Percentiles rank a stretch among this genome's conserved stretches.
phyloP scores from a whole-genome alignment of 1,140 invertebrate genomes.

The Heterodera schachtii region DNA sequence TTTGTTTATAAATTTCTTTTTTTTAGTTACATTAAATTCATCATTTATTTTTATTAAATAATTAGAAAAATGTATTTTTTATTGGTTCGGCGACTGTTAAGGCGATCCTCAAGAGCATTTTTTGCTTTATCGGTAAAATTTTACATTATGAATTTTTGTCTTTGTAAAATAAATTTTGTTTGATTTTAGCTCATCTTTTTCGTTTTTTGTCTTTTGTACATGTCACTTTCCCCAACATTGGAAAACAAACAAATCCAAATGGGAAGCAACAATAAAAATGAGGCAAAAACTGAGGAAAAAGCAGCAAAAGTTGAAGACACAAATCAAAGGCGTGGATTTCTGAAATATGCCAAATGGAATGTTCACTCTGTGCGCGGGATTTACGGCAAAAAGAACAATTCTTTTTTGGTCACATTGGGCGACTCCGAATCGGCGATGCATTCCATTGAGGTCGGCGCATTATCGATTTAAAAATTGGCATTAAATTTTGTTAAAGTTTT shows the following conservation, averaged over 20 bases:
- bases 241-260: constrained; percentile 10
- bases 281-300: neutral
- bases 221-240: constrained; percentile 13
- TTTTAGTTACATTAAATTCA: neutral
- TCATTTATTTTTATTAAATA: neutral
- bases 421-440: constrained; percentile 15
- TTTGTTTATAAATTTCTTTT: neutral
- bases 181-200: constrained; percentile 27
- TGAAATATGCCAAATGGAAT: constrained; percentile 11
- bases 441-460: constrained; percentile 14
- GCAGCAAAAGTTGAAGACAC: neutral
- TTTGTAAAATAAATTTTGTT: neutral
- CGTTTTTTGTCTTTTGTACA: constrained; percentile 23
- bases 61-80: constrained; percentile 8
- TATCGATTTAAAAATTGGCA: neutral
- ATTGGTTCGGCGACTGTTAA: constrained; percentile 5
- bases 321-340: neutral
- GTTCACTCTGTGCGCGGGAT: neutral
- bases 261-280: neutral
- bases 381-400: neutral
- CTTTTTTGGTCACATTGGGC: neutral
- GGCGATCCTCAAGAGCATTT: neutral
- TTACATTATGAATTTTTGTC: neutral
- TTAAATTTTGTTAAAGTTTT: too few species aligned
- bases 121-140: constrained; percentile 8